Evolutionary conservation across 2,113 vertebrate genomes (phyloP), one percentile per base, ranked within the genome.

Genomic region (Perccottus glenii): DNA sequence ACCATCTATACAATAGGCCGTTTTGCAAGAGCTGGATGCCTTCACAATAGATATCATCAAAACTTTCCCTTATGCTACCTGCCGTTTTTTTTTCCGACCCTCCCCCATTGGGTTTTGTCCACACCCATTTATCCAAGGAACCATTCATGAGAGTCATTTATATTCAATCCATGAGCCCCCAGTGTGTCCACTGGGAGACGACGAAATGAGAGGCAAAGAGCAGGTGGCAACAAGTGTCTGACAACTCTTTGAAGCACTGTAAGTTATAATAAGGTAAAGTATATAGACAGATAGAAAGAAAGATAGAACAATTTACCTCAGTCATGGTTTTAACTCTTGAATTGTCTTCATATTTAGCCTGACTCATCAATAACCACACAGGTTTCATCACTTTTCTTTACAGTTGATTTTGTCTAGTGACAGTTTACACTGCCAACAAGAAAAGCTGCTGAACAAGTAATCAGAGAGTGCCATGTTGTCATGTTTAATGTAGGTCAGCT

Each of bases 121-220:
- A 63, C 69, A 52, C 78, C 59, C 59, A 45, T 19, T 33, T 5
- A 53, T 0, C 44, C 2, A 1, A 27, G 16, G 16, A 32, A 9
- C 46, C 67, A 69, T 82, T 80, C 77, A 72, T 9, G 27, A 11
- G 1, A 8, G 11, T 5, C 46, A 70, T 87, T 87, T 2, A 35
- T 6, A 88, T 67, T 74, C 87, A 53, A 12, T 9, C 9, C 85
- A 85, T 80, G 72, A 40, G 36, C 16, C 36, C 59, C 35, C n/a
- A 9, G 35, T 16, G 38, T 16, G 40, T 9, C 38, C 15, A 10
- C 56, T 19, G 27, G n/a, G n/a, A 60, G 12, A 44, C 55, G 60
- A 61, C 56, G 49, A 5, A 15, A 11, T 55, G 68, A 8, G 10
- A 11, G 32, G 19, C 19, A 27, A 27, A 27, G 9, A 63, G 50